Evolutionary conservation across 2,113 vertebrate species (phyloP), one percentile per base, ranked within the genome.

Genomic region (Aptenodytes patagonicus): DNA sequence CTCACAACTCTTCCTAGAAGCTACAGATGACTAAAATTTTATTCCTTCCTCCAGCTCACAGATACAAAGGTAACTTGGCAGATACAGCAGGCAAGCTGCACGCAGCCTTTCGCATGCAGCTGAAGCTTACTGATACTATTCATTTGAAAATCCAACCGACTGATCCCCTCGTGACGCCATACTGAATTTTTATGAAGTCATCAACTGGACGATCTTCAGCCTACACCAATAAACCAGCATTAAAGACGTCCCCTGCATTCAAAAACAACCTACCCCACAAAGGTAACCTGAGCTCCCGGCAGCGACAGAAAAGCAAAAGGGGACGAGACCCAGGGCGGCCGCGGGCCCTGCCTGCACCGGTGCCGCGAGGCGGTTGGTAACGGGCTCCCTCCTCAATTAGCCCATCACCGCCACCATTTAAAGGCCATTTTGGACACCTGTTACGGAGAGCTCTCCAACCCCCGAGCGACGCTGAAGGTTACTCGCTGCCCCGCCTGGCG

Each of bases 11-110:
- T 32, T 24, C 42, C 71, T 52, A 17, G 8, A 47, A 19, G 3
- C 2, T 22, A 8, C 13, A 8, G 31, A 25, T 1, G 0, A 5
- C 10, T 34, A 28, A 1, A 21, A 2, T 1, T 0, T 1, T 17
- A 10, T 2, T 1, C 36, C 21, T 31, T 58, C 36, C 70, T 0
- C 58, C 38, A 4, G 64, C 51, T 44, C 61, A 17, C 42, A 36
- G 26, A 19, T 4, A 7, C 6, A 29, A 49, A 62, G 52, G 5
- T 28, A 44, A 44, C 11, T 3, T 19, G 10, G 26, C 46, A 40
- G 11, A 29, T 2, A 17, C 6, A 13, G 22, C 17, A 2, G 2
- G 8, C 20, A 21, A 26, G 8, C 25, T 19, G 3, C 49, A 13
- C 11, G 3, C 17, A 26, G 19, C 12, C 47, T 44, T 60, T 17